These are phyloP conservation scores for Metellina segmentata DNA, from an alignment of 2,888 invertebrate genomes.

Conservation along the genomic window DNA sequence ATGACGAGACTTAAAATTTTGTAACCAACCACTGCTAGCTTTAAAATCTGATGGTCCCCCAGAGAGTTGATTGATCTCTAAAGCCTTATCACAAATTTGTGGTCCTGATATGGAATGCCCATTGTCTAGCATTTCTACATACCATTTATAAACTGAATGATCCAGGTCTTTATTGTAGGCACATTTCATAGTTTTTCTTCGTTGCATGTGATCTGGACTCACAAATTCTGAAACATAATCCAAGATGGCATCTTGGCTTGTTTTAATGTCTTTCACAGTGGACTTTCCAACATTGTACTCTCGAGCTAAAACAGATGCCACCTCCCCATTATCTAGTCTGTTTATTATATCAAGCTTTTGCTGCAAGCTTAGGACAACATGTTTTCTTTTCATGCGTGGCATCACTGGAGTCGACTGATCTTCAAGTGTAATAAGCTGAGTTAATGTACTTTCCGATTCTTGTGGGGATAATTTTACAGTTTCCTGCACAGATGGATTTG, in stretches of 20 bases:
- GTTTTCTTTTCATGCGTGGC: slow-evolving; percentile 28
- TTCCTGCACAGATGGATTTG: neutral
- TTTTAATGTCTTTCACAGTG: slow-evolving; percentile 44
- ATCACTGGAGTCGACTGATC: neutral
- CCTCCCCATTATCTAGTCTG: slow-evolving; percentile 43
- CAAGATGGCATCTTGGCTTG: slow-evolving; percentile 10
- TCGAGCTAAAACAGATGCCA: slow-evolving; percentile 10
- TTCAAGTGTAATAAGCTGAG: neutral
- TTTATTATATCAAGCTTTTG: slow-evolving; percentile 55
- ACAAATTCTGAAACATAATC: slow-evolving; percentile 29
- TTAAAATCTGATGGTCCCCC: slow-evolving; percentile 68
- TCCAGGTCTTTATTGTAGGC: slow-evolving; percentile 64
- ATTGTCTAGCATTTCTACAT: slow-evolving; percentile 43
- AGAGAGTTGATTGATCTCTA: slow-evolving; percentile 52
- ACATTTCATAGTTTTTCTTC: slow-evolving; percentile 47
- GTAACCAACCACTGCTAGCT: slow-evolving; percentile 74
- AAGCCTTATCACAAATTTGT: slow-evolving; percentile 65
- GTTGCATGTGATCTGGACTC: slow-evolving; percentile 30
- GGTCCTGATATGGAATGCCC: slow-evolving; percentile 65
- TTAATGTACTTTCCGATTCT: neutral
- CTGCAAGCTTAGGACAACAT: slow-evolving; percentile 42
- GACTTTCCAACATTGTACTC: slow-evolving; percentile 55
- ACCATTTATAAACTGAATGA: slow-evolving; percentile 70
- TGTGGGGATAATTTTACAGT: neutral
- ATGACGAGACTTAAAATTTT: slow-evolving; percentile 72